A percentile compares a stretch with the other conserved stretches of the same genome.
Conservation (phyloP, 2,797 vertebrate species). For the Malurus splendens region DNA sequence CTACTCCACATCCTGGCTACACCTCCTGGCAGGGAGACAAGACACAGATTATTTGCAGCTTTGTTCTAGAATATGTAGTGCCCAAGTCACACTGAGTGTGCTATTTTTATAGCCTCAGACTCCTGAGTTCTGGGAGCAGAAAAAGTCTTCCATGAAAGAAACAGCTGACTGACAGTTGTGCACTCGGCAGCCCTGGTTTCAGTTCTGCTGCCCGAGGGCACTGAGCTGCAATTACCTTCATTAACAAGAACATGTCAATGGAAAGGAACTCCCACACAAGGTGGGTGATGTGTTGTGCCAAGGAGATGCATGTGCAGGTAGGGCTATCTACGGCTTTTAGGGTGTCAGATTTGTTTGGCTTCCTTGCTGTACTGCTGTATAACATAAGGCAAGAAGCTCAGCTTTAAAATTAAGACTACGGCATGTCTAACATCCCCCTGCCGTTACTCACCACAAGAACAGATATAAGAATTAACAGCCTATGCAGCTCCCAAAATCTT, state of each 20-base stretch:
- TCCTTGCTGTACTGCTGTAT: background rate
- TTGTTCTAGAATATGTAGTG: accelerated
- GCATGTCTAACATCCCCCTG: background rate
- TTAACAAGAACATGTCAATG: accelerated
- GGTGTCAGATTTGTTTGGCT: background rate
- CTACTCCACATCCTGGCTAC: too few species aligned
- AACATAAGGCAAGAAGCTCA: slow-evolving; percentile 20
- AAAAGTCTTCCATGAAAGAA: background rate
- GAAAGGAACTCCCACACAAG: background rate
- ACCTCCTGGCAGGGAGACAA: background rate
- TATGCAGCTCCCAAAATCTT: slow-evolving; percentile 1
- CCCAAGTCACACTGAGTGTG: accelerated
- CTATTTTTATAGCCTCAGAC: too few species aligned
- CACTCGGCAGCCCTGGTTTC: background rate
- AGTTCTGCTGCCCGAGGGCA: background rate
- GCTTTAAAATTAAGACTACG: background rate
- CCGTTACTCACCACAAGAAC: background rate
- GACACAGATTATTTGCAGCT: background rate
- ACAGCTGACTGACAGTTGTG: background rate
- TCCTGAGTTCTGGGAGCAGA: background rate
- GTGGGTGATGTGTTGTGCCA: background rate
- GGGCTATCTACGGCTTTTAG: background rate
- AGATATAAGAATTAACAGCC: background rate
- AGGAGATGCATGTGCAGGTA: background rate
- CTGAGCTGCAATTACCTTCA: background rate